These are phyloP conservation scores for Butorides virescens DNA, from an alignment of 2,113 vertebrate species.

Conservation along the genomic window DNA sequence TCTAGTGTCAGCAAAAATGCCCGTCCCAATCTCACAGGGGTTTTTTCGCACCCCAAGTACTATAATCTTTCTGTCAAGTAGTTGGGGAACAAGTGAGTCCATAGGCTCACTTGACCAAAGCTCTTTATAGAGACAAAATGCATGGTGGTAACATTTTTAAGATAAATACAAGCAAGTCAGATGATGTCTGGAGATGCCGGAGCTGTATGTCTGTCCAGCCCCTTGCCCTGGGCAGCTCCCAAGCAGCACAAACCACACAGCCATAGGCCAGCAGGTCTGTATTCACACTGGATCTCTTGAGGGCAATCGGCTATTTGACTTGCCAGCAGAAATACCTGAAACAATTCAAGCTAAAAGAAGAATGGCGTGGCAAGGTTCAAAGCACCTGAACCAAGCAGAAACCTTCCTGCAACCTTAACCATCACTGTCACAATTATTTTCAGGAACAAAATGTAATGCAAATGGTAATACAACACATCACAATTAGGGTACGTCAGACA, in stretches of 20 bases:
- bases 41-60: background rate
- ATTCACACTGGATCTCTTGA: background rate
- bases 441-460: background rate
- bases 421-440: background rate
- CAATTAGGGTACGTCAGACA: background rate
- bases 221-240: background rate
- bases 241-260: background rate
- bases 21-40: accelerated
- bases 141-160: background rate
- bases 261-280: background rate
- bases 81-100: background rate
- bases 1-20: background rate
- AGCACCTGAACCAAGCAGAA: background rate
- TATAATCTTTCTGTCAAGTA: background rate
- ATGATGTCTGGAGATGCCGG: background rate
- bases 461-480: background rate
- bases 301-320: background rate
- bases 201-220: background rate
- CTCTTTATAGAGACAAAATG: background rate
- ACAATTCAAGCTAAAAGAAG: background rate
- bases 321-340: background rate
- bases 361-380: background rate
- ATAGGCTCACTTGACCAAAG: background rate
- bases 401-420: background rate
- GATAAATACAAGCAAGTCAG: background rate